A percentile compares a stretch with the other conserved stretches of the same genome.
Evolutionary conservation across 2,113 vertebrate species (phyloP).

Genomic region (Centropristis striata): DNA sequence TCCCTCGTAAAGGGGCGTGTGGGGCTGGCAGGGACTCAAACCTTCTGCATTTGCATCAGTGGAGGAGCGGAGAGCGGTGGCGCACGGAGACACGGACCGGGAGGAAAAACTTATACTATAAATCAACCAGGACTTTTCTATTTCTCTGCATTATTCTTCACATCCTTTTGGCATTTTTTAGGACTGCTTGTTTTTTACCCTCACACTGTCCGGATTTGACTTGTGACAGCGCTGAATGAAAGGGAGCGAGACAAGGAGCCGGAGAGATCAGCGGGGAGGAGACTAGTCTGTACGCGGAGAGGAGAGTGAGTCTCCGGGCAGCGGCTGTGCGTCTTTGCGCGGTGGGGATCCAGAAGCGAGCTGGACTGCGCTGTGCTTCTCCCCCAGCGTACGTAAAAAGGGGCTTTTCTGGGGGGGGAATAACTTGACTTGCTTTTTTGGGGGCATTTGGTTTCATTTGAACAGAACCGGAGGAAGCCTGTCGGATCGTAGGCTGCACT

Average conservation of each 20-base stretch:
- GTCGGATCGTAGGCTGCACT: slow-evolving; percentile 38
- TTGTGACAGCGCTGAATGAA: slow-evolving; percentile 40
- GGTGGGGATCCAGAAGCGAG: slow-evolving; percentile 4
- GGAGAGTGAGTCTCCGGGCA: slow-evolving; percentile 49
- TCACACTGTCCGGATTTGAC: slow-evolving; percentile 18
- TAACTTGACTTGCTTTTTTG: slow-evolving; percentile 7
- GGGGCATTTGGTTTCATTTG: slow-evolving; percentile 23
- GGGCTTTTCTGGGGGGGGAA: not conserved
- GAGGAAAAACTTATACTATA: slow-evolving; percentile 45
- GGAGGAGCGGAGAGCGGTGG: slow-evolving; percentile 55
- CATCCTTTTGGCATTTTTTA: slow-evolving; percentile 4
- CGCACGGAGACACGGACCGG: slow-evolving; percentile 46
- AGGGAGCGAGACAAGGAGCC: slow-evolving; percentile 4
- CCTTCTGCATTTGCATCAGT: slow-evolving; percentile 64
- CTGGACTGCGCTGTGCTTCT: slow-evolving; percentile 5
- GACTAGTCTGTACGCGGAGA: slow-evolving; percentile 44
- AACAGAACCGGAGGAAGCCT: slow-evolving; percentile 16
- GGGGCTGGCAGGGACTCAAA: slow-evolving; percentile 67
- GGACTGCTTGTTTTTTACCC: not conserved
- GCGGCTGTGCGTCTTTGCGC: slow-evolving; percentile 72
- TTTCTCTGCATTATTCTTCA: not conserved
- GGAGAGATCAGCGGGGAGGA: slow-evolving; percentile 49
- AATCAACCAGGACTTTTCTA: slow-evolving; percentile 46
- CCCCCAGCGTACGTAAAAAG: not conserved
- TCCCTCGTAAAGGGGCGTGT: slow-evolving; percentile 79